Evolutionary conservation across 1,140 invertebrate genomes (phyloP).

Genomic region (Meloidogyne exigua): DNA sequence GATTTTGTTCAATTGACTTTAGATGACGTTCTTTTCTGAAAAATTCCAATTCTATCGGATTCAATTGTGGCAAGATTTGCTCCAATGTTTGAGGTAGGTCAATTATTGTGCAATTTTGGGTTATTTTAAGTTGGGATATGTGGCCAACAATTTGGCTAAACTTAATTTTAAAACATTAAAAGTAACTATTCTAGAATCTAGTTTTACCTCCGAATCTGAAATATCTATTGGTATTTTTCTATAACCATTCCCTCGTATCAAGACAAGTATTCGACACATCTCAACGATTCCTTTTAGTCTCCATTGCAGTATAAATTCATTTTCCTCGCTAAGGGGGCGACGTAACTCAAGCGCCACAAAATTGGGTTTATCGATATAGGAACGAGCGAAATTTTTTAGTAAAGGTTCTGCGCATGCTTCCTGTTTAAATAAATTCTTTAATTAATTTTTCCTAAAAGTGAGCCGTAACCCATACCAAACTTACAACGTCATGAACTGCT

Average conservation of each 20-base stretch:
- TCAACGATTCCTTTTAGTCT: neutral
- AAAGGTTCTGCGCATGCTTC: neutral
- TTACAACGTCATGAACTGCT: constrained; percentile 18
- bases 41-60: constrained; percentile 42
- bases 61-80: constrained; percentile 30
- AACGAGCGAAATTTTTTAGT: constrained; percentile 8
- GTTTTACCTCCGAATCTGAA: neutral
- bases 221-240: constrained; percentile 3
- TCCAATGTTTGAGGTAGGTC: constrained; percentile 10
- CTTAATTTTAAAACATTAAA: neutral
- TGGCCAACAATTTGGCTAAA: constrained; percentile 1
- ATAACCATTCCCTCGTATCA: constrained; percentile 9
- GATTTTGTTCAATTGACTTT: constrained; percentile 43
- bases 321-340: neutral
- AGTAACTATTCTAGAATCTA: neutral
- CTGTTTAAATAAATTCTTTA: neutral
- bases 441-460: too few relatives aligned
- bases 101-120: constrained; percentile 18
- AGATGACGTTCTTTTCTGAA: constrained; percentile 42
- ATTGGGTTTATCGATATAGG: neutral
- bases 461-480: too few relatives aligned
- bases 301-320: constrained; percentile 11
- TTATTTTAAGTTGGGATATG: constrained; percentile 3
- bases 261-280: constrained; percentile 9
- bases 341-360: constrained; percentile 4